phyloP scores from a whole-genome alignment of 2,113 vertebrate genomes.

The Microtus ochrogaster region DNA sequence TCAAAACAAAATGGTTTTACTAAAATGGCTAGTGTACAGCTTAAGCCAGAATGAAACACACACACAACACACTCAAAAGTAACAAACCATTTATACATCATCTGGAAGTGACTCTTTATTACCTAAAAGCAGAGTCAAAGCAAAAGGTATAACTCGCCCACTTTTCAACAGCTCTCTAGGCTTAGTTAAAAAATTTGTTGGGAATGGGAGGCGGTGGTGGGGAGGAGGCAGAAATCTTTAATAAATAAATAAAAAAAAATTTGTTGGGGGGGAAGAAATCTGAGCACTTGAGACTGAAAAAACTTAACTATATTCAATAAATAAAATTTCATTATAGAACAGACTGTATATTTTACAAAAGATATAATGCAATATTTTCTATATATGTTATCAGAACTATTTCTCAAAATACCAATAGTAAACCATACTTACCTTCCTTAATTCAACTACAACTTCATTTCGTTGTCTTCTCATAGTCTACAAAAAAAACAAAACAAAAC shows the following conservation, averaged over 20 bases:
- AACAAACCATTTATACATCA: constrained; percentile 61
- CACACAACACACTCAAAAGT: constrained; percentile 49
- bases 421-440: constrained; percentile 93
- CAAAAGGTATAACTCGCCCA: constrained; percentile 15
- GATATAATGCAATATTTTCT: neutral
- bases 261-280: constrained; percentile 24
- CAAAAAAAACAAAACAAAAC: constrained; percentile 71
- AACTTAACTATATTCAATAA: neutral
- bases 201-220: too few relatives aligned
- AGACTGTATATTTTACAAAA: neutral
- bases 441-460: constrained; percentile 98
- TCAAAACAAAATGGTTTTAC: constrained; percentile 41
- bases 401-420: neutral
- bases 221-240: too few relatives aligned
- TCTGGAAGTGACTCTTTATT: constrained; percentile 55
- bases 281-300: neutral
- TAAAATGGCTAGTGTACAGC: constrained; percentile 27
- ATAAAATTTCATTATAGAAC: neutral
- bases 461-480: constrained; percentile 99
- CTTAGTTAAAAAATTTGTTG: constrained; percentile 38
- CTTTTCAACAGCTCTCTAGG: constrained; percentile 35
- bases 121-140: constrained; percentile 71
- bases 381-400: constrained; percentile 3
- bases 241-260: neutral
- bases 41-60: constrained; percentile 46